Percentiles rank a stretch among this genome's conserved stretches.
These are phyloP conservation scores for Onychorhynchus coronatus DNA, from an alignment of 2,113 vertebrate genomes.

Conservation along the genomic window DNA sequence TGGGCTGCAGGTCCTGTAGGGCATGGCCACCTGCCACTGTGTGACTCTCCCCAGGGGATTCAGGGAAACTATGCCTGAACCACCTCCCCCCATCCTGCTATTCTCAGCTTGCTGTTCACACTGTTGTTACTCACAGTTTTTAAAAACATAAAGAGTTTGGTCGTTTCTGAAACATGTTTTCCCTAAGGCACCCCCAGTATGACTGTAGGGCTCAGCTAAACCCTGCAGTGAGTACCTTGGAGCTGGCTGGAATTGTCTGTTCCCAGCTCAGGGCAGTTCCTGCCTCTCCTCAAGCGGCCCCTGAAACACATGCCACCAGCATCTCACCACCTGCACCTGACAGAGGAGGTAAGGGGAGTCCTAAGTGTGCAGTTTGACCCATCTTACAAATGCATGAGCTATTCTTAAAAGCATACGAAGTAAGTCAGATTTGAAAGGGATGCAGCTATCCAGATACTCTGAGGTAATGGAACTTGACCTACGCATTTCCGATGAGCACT, in stretches of 20 bases:
- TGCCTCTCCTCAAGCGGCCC: accelerated
- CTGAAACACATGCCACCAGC: accelerated
- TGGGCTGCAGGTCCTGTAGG: neutral
- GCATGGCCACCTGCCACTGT: accelerated
- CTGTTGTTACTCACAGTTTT: neutral
- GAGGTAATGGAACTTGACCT: neutral
- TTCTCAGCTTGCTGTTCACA: neutral
- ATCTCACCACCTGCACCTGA: accelerated
- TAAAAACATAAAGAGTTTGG: neutral
- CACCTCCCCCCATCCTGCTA: accelerated
- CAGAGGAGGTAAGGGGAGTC: neutral
- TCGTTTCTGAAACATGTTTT: accelerated
- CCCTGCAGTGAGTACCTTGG: accelerated
- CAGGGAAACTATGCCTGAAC: neutral
- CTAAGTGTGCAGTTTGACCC: accelerated
- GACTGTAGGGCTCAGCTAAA: accelerated
- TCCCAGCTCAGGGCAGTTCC: accelerated
- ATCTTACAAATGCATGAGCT: neutral
- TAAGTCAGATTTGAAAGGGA: neutral
- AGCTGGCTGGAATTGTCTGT: accelerated
- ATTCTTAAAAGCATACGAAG: neutral
- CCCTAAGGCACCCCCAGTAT: accelerated
- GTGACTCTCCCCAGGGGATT: too few species aligned
- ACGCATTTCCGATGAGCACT: accelerated
- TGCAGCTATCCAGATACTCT: neutral